Conservation (phyloP, 2,888 invertebrate species). For the Erebia palarica region DNA sequence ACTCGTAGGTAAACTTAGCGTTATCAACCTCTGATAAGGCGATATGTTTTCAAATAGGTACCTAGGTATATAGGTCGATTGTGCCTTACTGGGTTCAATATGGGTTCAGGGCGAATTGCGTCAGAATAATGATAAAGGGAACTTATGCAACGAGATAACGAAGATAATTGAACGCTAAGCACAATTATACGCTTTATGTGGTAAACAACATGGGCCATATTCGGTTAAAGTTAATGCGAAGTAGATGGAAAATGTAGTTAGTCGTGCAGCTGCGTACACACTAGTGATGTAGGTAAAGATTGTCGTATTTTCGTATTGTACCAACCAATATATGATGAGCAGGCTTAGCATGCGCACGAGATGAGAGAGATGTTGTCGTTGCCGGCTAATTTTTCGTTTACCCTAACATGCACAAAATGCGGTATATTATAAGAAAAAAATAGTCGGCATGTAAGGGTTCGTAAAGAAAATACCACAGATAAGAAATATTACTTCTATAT, state of each 20-base stretch:
- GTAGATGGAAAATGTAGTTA: constrained; percentile 12
- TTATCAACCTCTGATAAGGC: constrained; percentile 21
- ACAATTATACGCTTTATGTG: constrained; percentile 47
- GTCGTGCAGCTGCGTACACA: constrained; percentile 27
- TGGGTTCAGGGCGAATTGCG: constrained; percentile 49
- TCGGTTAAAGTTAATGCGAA: constrained; percentile 37
- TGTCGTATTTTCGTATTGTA: neutral
- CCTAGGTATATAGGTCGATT: constrained; percentile 37
- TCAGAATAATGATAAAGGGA: constrained; percentile 50
- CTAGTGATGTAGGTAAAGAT: constrained; percentile 14
- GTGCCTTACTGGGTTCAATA: constrained; percentile 25
- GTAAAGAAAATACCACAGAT: no score
- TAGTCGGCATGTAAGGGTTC: no score
- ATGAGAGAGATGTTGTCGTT: no score
- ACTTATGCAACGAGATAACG: constrained; percentile 71
- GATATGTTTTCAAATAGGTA: constrained; percentile 15
- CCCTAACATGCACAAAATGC: no score
- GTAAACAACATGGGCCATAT: constrained; percentile 45
- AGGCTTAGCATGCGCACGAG: no score
- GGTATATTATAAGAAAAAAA: no score
- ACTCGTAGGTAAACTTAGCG: constrained; percentile 3
- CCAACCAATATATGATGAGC: no score
- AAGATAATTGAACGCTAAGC: constrained; percentile 53
- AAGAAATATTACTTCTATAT: no score
- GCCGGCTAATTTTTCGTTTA: no score